Evolutionary conservation across 1,140 invertebrate genomes (phyloP).

Genomic region (Diabrotica virgifera): DNA sequence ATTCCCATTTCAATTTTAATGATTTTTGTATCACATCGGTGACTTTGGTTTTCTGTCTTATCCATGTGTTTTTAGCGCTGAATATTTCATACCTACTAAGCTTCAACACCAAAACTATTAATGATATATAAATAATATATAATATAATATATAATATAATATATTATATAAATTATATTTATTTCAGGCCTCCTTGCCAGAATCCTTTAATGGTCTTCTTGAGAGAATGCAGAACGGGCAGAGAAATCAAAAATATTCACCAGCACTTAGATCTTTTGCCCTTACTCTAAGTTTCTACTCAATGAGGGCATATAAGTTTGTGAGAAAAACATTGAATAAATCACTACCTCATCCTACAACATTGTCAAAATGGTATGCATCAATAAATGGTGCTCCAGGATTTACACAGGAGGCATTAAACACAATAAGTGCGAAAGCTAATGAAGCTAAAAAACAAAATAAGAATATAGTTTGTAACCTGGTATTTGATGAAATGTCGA

Average conservation of each 20-base stretch:
- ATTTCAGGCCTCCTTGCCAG: constrained; percentile 15
- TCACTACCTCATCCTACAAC: constrained; percentile 24
- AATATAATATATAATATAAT: too few species aligned
- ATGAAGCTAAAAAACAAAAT: constrained; percentile 6
- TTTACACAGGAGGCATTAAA: constrained; percentile 23
- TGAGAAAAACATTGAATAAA: constrained; percentile 22
- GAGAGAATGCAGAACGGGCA: constrained; percentile 8
- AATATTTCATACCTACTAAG: too few species aligned
- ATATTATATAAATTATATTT: constrained; percentile 3
- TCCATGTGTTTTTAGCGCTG: too few species aligned
- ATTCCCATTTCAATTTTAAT: too few species aligned
- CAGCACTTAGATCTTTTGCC: constrained; percentile 23
- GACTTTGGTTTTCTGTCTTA: too few species aligned
- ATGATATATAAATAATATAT: too few species aligned
- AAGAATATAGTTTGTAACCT: constrained; percentile 26
- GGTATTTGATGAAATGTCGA: too few species aligned
- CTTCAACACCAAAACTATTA: too few species aligned
- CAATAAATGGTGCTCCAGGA: constrained; percentile 22
- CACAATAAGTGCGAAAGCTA: constrained; percentile 11
- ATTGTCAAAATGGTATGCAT: constrained; percentile 24
- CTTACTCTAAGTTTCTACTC: constrained; percentile 26
- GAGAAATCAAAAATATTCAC: constrained; percentile 16
- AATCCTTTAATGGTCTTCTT: constrained; percentile 4
- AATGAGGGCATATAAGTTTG: constrained; percentile 26
- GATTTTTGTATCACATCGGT: too few species aligned